phyloP scores from a whole-genome alignment of 2,888 invertebrate genomes.

The Acleris cristana region DNA sequence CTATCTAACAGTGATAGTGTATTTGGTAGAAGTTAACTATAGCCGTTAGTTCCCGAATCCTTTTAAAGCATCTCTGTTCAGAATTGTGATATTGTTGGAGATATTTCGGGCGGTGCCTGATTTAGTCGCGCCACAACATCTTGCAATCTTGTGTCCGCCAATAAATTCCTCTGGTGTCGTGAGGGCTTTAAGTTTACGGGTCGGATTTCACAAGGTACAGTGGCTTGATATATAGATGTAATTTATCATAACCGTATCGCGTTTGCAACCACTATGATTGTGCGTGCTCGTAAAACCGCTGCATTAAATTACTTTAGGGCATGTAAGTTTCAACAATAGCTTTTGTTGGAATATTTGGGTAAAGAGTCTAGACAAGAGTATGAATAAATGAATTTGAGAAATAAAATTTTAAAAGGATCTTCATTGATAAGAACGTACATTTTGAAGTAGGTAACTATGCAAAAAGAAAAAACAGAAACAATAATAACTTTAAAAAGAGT shows the following conservation, averaged over 20 bases:
- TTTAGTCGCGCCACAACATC: conserved; percentile 25
- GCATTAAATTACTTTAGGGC: too few relatives aligned
- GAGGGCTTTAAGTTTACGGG: conserved; percentile 30
- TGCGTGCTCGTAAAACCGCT: conserved; percentile 17
- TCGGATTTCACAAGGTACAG: conserved; percentile 18
- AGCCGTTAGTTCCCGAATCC: too few relatives aligned
- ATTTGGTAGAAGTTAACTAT: background rate
- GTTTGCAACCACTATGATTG: conserved; percentile 13
- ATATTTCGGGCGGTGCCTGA: conserved; percentile 9
- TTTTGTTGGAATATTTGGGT: too few relatives aligned
- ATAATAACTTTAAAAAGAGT: too few relatives aligned
- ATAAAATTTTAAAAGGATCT: too few relatives aligned
- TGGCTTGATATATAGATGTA: conserved; percentile 34
- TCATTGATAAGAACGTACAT: too few relatives aligned
- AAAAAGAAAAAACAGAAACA: too few relatives aligned
- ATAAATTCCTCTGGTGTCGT: conserved; percentile 33
- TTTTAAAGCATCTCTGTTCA: background rate
- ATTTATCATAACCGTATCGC: conserved; percentile 14
- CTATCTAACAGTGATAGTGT: background rate
- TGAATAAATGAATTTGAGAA: too few relatives aligned
- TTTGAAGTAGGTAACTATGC: too few relatives aligned
- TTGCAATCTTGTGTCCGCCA: conserved; percentile 31
- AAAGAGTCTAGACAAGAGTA: too few relatives aligned
- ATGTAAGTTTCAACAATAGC: too few relatives aligned
- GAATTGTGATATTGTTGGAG: conserved; percentile 5